Evolutionary conservation across 2,888 invertebrate species (phyloP), one percentile per base, ranked within the genome.

Genomic region (Trisateles emortualis): DNA sequence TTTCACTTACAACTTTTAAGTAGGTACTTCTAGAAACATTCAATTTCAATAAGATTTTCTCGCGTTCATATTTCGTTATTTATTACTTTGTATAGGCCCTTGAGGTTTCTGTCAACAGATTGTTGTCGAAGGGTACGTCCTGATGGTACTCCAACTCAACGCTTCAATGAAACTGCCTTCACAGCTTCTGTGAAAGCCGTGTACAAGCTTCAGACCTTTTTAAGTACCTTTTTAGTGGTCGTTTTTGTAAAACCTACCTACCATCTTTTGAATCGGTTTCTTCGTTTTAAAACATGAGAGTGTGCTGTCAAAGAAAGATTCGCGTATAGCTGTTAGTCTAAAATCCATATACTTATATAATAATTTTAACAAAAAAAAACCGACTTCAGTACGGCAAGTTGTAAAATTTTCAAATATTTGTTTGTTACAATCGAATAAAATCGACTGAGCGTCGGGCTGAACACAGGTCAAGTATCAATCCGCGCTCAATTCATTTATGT

Each of bases 131-230:
- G 59, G 42, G 63, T 56, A 46, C 46, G 52, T 49, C 48, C 41
- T 49, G 63, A 66, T 51, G 72, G 52, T 29, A 52, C 64, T 68
- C 66, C 61, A 75, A 69, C 55, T 54, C 70, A 68, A 63, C 63
- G 76, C 72, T 67, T 77, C 73, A 74, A 74, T 78, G 66, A 67
- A 72, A 78, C 58, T 72, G 66, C 66, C 66, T 60, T 70, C 69
- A 64, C 64, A 67, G 65, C 67, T 55, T 50, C 45, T 52, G 55
- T 41, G 45, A 62, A 62, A 56, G 53, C 62, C 44, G 36, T 47
- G 61, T 59, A 42, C 49, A 52, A 56, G 41, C 60, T 66, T 58
- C 46, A 65, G 55, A 64, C 72, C 72, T 63, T 72, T 69, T 68
- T 50, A 55, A 78, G 74, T 62, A 58, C 56, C 45, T 62, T 58